Evolutionary conservation across 2,113 vertebrate genomes (phyloP), one percentile per base, ranked within the genome.

Genomic region (Archilochus colubris): DNA sequence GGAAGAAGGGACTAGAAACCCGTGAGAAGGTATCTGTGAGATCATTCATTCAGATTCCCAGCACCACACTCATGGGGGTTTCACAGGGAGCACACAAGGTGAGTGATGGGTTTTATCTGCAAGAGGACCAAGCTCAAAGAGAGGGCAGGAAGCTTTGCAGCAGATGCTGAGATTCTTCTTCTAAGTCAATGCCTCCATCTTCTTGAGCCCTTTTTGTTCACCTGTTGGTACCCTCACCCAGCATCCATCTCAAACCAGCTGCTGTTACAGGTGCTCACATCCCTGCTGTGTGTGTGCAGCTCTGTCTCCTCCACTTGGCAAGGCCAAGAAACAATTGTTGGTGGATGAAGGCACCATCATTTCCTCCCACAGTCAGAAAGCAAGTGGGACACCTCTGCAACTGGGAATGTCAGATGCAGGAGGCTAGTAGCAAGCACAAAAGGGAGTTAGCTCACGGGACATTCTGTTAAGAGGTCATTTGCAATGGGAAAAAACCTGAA

Each of bases 61-160:
- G 10, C 3, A 6, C 51, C 57, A 33, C 20, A 27, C 2, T 0
- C 19, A 7, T 0, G 7, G 31, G 16, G 40, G 8, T 3, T 20
- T 7, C 64, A 9, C 30, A 17, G 40, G 9, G 76, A 18, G 12
- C 3, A 31, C 1, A 0, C 58, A 23, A 67, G 36, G 24, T 7
- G 23, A 74, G 22, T 3, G 8, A 1, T 33, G 40, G 22, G 9
- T 6, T 51, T 81, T 33, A 30, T 23, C 9, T 61, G 27, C 38
- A 63, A 2, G 12, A 18, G 63, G 44, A 74, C 30, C 0, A 21
- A 17, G 0, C 9, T n/a, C 28, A 40, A 66, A 43, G 57, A 85
- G 33, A n/a, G 1, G 16, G 59, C 48, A 83, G n/a, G 27, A 70
- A 77, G 57, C 53, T 61, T 48, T 57, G 74, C 80, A 84, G 44